Percentiles rank a stretch among this genome's conserved stretches.
Conservation (phyloP, 2,113 vertebrate genomes). For the Gymnorhina tibicen region DNA sequence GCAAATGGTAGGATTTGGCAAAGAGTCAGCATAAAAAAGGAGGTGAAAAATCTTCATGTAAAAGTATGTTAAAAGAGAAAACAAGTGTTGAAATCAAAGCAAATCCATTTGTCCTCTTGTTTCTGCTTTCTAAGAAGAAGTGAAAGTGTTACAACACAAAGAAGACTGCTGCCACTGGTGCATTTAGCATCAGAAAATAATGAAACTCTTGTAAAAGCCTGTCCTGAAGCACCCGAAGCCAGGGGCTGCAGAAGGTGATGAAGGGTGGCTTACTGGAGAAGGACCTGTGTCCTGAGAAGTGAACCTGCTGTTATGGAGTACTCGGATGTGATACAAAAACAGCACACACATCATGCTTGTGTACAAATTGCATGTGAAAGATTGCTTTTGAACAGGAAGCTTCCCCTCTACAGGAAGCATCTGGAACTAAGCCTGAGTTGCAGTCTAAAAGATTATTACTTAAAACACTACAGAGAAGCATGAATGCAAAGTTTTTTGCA, state of each 20-base stretch:
- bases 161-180: neutral
- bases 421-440: neutral
- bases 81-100: neutral
- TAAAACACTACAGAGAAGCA: neutral
- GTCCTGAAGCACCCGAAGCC: neutral
- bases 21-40: neutral
- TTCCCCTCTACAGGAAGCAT: neutral
- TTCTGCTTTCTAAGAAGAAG: constrained; percentile 24
- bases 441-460: neutral
- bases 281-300: neutral
- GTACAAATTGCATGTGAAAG: neutral
- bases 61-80: neutral
- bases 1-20: neutral
- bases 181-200: neutral
- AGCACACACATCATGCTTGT: neutral
- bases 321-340: accelerated
- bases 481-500: neutral
- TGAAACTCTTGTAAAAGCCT: neutral
- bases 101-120: neutral
- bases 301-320: neutral
- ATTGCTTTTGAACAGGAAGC: neutral
- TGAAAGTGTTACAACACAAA: neutral
- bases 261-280: neutral
- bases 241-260: neutral
- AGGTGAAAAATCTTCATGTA: neutral